These are phyloP conservation scores for Austrolebias charrua DNA, from an alignment of 2,797 vertebrate genomes.

Conservation along the genomic window DNA sequence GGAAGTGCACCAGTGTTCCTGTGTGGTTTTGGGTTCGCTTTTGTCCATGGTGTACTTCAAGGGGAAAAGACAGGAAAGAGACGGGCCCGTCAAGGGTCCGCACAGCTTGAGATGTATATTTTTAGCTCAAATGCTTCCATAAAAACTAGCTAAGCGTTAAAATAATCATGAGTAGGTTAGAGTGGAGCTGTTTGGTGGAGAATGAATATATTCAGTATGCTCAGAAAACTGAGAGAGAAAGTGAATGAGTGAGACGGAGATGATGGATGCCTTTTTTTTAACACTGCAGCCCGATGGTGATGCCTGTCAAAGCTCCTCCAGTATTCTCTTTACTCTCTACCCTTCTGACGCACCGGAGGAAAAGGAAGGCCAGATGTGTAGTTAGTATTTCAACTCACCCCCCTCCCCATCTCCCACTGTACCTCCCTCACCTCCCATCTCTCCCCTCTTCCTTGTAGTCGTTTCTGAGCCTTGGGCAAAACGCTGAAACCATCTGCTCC, in stretches of 20 bases:
- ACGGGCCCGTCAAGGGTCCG: constrained; percentile 36
- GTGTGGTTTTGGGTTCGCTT: constrained; percentile 13
- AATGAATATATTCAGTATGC: constrained; percentile 9
- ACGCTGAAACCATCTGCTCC: constrained; percentile 73
- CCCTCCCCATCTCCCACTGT: constrained; percentile 34
- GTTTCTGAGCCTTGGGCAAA: constrained; percentile 66
- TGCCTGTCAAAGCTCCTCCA: constrained; percentile 50
- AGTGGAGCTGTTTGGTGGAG: constrained; percentile 4
- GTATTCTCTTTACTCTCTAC: constrained; percentile 32
- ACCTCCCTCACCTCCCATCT: constrained; percentile 11
- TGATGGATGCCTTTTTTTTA: constrained; percentile 44
- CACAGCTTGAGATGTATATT: constrained; percentile 14
- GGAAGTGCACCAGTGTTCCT: constrained; percentile 17
- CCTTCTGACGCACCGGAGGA: constrained; percentile 44
- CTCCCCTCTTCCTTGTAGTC: constrained; percentile 50
- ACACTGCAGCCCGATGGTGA: constrained; percentile 34
- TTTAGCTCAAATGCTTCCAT: neutral
- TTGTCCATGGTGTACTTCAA: constrained; percentile 26
- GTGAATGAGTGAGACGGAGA: constrained; percentile 12
- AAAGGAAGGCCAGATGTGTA: constrained; percentile 66
- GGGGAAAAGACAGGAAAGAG: constrained; percentile 33
- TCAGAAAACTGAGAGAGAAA: constrained; percentile 23
- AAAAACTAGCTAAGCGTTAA: constrained; percentile 3
- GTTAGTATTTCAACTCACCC: constrained; percentile 56
- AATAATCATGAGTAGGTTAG: constrained; percentile 7